Evolutionary conservation across 1,140 invertebrate species (phyloP), one percentile per base, ranked within the genome.

Genomic region (Caerostris darwini): DNA sequence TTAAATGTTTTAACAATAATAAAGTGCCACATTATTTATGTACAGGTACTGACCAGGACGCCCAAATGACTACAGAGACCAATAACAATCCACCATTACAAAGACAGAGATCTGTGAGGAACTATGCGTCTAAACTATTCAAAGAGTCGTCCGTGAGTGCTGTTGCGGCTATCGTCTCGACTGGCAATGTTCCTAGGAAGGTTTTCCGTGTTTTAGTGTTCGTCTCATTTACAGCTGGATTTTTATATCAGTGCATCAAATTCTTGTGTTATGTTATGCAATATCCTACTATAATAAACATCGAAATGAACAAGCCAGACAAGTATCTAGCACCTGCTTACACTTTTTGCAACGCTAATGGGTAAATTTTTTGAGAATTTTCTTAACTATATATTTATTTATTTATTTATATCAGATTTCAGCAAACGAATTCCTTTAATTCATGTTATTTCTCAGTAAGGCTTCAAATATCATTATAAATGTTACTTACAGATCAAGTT

Each of bases 91-190:
- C 69, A 10, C 7, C n/a, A 10, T n/a, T 19, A 3, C 3, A 8
- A 12, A 71, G 7, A 7, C 7, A 50, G 0, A n/a, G 3, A 5
- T 89, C 87, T 3, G 87, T 89, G 14, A 89, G 17, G 7, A 17
- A 54, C 5, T 90, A 90, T 53, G 71, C 71, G 3, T 81, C 69
- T 3, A 57, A 58, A 58, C 69, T 90, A 19, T 82, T 77, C 7
- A 81, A 81, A 58, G 67, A 90, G 59, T 81, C 89, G 0, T 90
- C 89, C 8, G 89, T 90, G n/a, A 90, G 67, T 59, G 89, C 71
- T 34, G 56, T 90, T 57, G 81, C 89, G 3, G 89, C 56, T 8
- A 90, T 90, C 7, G 67, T 81, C 10, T 90, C 89, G 0, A 90
- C 89, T 0, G 19, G 10, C n/a, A 90, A 67, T 34, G 12, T 81